A percentile compares a stretch with the other conserved stretches of the same genome.
phyloP scores from a whole-genome alignment of 2,113 vertebrate genomes.

The Malurus alboscapulatus region DNA sequence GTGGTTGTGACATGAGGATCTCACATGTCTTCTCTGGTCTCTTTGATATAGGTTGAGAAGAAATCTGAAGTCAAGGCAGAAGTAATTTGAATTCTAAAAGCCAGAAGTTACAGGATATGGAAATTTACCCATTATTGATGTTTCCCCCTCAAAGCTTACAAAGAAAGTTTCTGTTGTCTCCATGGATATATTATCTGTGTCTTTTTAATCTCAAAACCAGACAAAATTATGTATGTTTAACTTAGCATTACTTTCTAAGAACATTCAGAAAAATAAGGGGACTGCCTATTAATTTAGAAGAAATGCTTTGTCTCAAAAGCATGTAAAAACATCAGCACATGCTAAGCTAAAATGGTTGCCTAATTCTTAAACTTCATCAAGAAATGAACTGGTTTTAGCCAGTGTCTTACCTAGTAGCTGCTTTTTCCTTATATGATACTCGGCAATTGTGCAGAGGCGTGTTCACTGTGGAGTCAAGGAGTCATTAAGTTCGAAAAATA shows the following conservation, averaged over 20 bases:
- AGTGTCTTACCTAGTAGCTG: neutral
- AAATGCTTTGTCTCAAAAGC: neutral
- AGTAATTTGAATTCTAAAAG: neutral
- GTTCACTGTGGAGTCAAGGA: neutral
- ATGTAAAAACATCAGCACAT: neutral
- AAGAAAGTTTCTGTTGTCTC: neutral
- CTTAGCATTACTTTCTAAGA: neutral
- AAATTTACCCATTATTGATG: neutral
- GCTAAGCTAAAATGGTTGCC: neutral
- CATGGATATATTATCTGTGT: neutral
- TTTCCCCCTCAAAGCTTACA: neutral
- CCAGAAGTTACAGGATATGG: neutral
- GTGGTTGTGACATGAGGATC: neutral
- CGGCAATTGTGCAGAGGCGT: neutral
- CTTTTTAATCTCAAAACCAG: neutral
- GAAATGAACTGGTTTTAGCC: neutral
- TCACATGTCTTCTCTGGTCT: neutral
- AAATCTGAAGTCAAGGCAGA: neutral
- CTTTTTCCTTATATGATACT: neutral
- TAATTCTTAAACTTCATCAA: neutral
- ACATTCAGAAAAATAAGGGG: neutral
- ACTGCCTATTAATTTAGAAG: neutral
- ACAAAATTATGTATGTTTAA: neutral
- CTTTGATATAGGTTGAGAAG: neutral
- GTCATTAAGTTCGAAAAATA: neutral